Percentiles rank a stretch among this genome's conserved stretches.
Evolutionary conservation across 2,113 vertebrate genomes (phyloP).

Genomic region (Donacobius atricapilla): DNA sequence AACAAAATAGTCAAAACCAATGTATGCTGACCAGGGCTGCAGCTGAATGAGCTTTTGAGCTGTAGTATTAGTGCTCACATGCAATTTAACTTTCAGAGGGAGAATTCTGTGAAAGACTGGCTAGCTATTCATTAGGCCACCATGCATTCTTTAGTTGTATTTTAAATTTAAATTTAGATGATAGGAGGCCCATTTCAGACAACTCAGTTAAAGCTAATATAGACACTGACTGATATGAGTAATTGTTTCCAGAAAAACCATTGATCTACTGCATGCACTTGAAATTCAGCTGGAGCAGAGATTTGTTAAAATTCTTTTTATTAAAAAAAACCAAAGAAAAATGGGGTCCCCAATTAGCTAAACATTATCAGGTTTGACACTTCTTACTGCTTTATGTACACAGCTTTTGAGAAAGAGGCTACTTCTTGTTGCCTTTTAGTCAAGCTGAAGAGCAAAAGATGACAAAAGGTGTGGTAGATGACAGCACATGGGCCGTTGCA

Average conservation of each 20-base stretch:
- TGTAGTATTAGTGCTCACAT: neutral
- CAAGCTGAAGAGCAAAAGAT: neutral
- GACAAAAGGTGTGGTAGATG: neutral
- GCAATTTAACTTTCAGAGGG: slow-evolving; percentile 12
- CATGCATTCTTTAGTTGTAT: neutral
- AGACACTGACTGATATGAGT: neutral
- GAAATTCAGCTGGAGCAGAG: neutral
- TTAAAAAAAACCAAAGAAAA: fast-evolving
- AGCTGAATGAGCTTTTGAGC: neutral
- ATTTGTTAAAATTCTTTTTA: neutral
- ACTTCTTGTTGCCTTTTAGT: neutral
- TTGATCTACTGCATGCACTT: neutral
- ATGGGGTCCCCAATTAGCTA: neutral
- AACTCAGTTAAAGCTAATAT: neutral
- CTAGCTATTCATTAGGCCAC: neutral
- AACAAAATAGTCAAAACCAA: neutral
- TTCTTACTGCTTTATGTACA: neutral
- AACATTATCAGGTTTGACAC: neutral
- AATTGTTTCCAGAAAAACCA: neutral
- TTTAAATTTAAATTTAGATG: neutral
- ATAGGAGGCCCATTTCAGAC: neutral
- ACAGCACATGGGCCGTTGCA: fast-evolving
- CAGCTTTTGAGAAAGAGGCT: neutral
- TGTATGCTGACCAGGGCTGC: neutral
- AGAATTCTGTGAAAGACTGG: neutral